Evolutionary conservation across 2,797 vertebrate genomes (phyloP).

Genomic region (Sebastes ruberrimus): DNA sequence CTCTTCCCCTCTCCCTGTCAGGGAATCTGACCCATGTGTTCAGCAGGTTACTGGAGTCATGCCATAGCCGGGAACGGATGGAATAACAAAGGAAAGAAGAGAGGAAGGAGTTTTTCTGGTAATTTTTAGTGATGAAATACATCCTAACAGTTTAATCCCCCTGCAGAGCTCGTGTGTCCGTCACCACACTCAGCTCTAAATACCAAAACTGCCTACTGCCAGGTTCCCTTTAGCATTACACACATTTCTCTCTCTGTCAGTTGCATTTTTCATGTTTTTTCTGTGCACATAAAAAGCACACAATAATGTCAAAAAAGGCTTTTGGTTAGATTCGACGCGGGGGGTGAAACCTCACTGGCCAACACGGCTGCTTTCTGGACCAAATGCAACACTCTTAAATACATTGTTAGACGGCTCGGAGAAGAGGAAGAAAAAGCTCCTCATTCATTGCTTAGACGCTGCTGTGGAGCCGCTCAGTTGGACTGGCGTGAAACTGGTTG

Average conservation of each 20-base stretch:
- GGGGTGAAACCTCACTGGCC: slow-evolving; percentile 17
- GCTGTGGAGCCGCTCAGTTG: background rate
- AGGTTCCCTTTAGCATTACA: slow-evolving; percentile 35
- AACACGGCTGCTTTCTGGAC: slow-evolving; percentile 3
- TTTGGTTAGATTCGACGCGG: slow-evolving; percentile 7
- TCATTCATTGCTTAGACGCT: background rate
- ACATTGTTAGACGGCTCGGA: background rate
- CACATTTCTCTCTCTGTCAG: background rate
- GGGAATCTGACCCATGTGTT: slow-evolving; percentile 50
- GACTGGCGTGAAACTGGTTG: background rate
- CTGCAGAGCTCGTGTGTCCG: background rate
- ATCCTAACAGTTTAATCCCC: background rate
- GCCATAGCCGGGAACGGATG: slow-evolving; percentile 27
- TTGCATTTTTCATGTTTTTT: background rate
- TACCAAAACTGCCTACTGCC: slow-evolving; percentile 31
- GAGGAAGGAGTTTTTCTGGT: background rate
- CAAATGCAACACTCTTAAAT: background rate
- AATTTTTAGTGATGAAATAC: slow-evolving; percentile 10
- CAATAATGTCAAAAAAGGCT: slow-evolving; percentile 20
- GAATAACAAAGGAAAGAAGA: slow-evolving; percentile 11
- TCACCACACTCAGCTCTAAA: background rate
- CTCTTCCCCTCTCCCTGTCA: background rate
- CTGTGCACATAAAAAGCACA: slow-evolving; percentile 10
- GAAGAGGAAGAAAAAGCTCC: background rate
- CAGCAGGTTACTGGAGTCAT: slow-evolving; percentile 58